Conservation (phyloP, 2,113 vertebrate genomes). For the Notarius lentiginosus region DNA sequence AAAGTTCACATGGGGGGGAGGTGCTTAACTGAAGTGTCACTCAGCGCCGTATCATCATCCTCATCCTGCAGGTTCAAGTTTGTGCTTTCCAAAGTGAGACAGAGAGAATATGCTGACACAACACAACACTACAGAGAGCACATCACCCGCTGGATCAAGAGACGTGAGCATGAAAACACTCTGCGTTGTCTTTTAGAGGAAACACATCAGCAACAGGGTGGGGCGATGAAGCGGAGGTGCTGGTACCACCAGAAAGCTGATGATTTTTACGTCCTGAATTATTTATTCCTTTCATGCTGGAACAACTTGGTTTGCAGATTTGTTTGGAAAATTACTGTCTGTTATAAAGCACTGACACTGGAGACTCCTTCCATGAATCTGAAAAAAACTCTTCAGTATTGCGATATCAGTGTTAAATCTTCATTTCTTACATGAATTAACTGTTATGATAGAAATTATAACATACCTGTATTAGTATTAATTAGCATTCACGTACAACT, state of each 20-base stretch:
- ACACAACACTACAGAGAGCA: neutral
- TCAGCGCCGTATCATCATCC: conserved; percentile 46
- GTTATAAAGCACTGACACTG: too few relatives aligned
- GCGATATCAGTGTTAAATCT: too few relatives aligned
- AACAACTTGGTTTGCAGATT: too few relatives aligned
- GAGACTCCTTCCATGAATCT: too few relatives aligned
- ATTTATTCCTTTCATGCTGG: neutral
- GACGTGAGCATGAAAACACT: neutral
- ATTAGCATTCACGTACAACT: too few relatives aligned
- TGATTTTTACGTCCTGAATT: neutral
- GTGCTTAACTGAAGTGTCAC: conserved; percentile 65
- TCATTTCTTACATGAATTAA: too few relatives aligned
- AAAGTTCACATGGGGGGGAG: conserved; percentile 41
- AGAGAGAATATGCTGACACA: neutral
- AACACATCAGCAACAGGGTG: neutral
- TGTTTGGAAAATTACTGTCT: too few relatives aligned
- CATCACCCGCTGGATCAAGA: neutral
- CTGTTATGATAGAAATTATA: too few relatives aligned
- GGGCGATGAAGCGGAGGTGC: neutral
- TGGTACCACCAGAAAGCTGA: too few relatives aligned
- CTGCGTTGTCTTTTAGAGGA: neutral
- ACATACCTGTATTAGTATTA: too few relatives aligned
- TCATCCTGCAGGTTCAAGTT: neutral
- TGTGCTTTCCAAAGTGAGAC: neutral
- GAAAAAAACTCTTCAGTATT: too few relatives aligned